Evolutionary conservation across 2,888 invertebrate species (phyloP).

Genomic region (Melanophora roralis): DNA sequence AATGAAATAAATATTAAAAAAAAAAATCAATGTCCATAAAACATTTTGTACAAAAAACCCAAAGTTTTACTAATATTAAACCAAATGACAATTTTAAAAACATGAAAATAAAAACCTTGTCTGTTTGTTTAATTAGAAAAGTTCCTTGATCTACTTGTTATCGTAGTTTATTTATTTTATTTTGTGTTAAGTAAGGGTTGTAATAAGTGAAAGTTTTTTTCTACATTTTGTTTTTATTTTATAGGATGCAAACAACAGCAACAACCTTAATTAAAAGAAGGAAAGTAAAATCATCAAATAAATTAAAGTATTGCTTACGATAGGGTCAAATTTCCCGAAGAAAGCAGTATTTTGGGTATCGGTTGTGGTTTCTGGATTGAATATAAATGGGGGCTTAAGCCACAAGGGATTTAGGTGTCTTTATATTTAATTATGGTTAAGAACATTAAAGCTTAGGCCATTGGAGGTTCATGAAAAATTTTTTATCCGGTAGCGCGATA

Average conservation of each 20-base stretch:
- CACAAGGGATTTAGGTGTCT: too few relatives aligned
- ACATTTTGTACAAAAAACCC: slow-evolving; percentile 26
- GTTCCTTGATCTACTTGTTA: slow-evolving; percentile 39
- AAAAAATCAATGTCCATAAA: slow-evolving; percentile 35
- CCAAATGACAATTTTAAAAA: slow-evolving; percentile 52
- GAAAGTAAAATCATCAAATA: neutral
- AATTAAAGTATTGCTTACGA: neutral
- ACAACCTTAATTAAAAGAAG: slow-evolving; percentile 40
- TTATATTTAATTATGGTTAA: too few relatives aligned
- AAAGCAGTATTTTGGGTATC: too few relatives aligned
- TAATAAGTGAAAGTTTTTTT: slow-evolving; percentile 47
- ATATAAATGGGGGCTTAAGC: too few relatives aligned
- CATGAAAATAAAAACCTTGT: slow-evolving; percentile 53
- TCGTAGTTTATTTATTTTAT: slow-evolving; percentile 33
- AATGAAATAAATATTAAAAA: slow-evolving; percentile 32
- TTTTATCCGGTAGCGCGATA: too few relatives aligned
- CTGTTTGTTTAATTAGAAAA: slow-evolving; percentile 61
- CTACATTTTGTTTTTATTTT: neutral
- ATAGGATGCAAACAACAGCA: neutral
- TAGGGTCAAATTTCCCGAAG: too few relatives aligned
- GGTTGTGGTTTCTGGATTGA: too few relatives aligned
- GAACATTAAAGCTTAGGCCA: too few relatives aligned
- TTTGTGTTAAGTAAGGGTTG: slow-evolving; percentile 35
- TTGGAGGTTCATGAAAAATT: too few relatives aligned
- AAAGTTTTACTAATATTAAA: slow-evolving; percentile 40